Percentiles rank a stretch among this genome's conserved stretches.
Conservation (phyloP, 2,888 invertebrate species). For the Operophtera brumata region DNA sequence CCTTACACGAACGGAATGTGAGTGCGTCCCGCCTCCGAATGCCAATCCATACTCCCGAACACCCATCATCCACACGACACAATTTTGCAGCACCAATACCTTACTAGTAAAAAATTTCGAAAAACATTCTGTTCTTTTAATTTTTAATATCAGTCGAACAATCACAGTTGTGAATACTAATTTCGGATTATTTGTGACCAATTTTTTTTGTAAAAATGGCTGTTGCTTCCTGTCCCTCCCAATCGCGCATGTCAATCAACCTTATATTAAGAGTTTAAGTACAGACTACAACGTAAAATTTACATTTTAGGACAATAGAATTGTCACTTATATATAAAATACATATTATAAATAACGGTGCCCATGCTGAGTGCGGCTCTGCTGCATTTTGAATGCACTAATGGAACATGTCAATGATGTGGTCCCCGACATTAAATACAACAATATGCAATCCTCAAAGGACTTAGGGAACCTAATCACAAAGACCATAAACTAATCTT, state of each 20-base stretch:
- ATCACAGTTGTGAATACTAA: slow-evolving; percentile 30
- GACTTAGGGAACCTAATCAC: slow-evolving; percentile 11
- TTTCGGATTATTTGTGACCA: slow-evolving; percentile 11
- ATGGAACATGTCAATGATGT: slow-evolving; percentile 12
- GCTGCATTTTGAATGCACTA: slow-evolving; percentile 35
- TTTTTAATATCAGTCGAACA: slow-evolving; percentile 31
- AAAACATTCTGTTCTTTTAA: slow-evolving; percentile 34
- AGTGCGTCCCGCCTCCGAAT: slow-evolving; percentile 19
- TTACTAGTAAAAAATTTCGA: slow-evolving; percentile 51
- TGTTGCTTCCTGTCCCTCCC: slow-evolving; percentile 4
- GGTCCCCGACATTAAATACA: slow-evolving; percentile 20
- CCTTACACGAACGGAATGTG: slow-evolving; percentile 65
- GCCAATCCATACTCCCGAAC: slow-evolving; percentile 52
- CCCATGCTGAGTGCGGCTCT: slow-evolving; percentile 25
- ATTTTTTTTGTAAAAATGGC: slow-evolving; percentile 19
- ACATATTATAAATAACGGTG: slow-evolving; percentile 27
- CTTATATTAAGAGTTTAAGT: slow-evolving; percentile 41
- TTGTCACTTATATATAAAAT: slow-evolving; percentile 36
- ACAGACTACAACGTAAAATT: slow-evolving; percentile 53
- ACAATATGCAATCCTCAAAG: slow-evolving; percentile 30
- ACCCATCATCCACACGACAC: slow-evolving; percentile 57
- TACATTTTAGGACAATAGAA: slow-evolving; percentile 41
- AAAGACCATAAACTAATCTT: slow-evolving; percentile 14
- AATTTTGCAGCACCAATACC: slow-evolving; percentile 72
- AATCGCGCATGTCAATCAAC: slow-evolving; percentile 19